These are phyloP conservation scores for Anticlea derivata DNA, from an alignment of 2,888 invertebrate genomes.

Conservation along the genomic window DNA sequence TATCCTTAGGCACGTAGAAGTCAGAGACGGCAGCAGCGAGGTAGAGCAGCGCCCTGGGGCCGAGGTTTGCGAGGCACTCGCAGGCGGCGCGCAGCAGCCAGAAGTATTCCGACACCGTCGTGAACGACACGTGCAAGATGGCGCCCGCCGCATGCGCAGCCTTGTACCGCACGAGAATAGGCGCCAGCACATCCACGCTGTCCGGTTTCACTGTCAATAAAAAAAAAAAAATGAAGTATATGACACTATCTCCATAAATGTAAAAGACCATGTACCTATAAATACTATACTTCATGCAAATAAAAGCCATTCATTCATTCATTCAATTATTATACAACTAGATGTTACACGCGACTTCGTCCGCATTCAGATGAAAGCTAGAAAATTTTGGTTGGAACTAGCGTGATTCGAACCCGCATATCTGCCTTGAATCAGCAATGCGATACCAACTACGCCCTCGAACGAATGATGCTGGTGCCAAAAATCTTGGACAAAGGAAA, in stretches of 20 bases:
- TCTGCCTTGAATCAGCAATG: no score
- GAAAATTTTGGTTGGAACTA: no score
- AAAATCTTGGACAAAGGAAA: no score
- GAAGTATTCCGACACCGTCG: slow-evolving; percentile 95
- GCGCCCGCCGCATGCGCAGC: slow-evolving; percentile 89
- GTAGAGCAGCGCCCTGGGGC: slow-evolving; percentile 91
- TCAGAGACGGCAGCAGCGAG: slow-evolving; percentile 99
- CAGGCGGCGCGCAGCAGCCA: slow-evolving; percentile 94
- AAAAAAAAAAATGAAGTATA: not conserved
- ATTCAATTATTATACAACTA: no score
- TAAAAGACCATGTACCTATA: no score
- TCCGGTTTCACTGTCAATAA: slow-evolving; percentile 86
- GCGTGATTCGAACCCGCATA: no score
- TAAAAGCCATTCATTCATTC: no score
- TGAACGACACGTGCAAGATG: slow-evolving; percentile 91
- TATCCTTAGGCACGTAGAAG: slow-evolving; percentile 96
- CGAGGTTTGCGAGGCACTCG: slow-evolving; percentile 88
- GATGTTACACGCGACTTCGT: no score
- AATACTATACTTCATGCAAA: no score
- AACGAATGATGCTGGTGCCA: no score
- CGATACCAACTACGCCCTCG: no score
- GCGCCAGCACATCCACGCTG: slow-evolving; percentile 88
- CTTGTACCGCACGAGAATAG: slow-evolving; percentile 90
- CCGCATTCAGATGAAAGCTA: no score
- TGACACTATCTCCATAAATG: not conserved